These are phyloP conservation scores for Cydia splendana DNA, from an alignment of 1,140 invertebrate species.

Conservation along the genomic window DNA sequence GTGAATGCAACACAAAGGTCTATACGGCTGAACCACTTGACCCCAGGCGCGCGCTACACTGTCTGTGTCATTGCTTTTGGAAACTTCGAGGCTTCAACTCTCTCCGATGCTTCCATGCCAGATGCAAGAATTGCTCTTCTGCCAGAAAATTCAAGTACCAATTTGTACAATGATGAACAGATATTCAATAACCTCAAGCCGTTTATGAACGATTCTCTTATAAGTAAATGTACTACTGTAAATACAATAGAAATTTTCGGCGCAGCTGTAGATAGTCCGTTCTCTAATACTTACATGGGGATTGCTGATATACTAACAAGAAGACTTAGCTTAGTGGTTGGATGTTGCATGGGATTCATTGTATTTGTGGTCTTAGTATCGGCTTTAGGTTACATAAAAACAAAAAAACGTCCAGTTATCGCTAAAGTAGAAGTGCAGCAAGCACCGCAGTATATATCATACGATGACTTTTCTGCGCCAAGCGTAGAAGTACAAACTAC, in stretches of 20 bases:
- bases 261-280: conserved; percentile 82
- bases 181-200: conserved; percentile 80
- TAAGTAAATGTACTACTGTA: conserved; percentile 88
- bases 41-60: conserved; percentile 88
- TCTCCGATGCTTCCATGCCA: conserved; percentile 62
- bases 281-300: conserved; percentile 83
- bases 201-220: conserved; percentile 86
- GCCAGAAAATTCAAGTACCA: conserved; percentile 73
- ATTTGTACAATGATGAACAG: conserved; percentile 77
- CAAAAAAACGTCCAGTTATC: conserved; percentile 89
- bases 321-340: conserved; percentile 90
- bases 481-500: conserved; percentile 73
- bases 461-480: conserved; percentile 70
- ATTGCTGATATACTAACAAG: conserved; percentile 86
- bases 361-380: conserved; percentile 91
- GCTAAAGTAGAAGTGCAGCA: conserved; percentile 85
- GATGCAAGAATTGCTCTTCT: conserved; percentile 78
- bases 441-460: conserved; percentile 81
- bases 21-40: conserved; percentile 86
- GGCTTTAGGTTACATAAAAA: conserved; percentile 90
- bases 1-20: conserved; percentile 85
- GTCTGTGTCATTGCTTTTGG: conserved; percentile 92
- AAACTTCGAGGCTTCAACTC: conserved; percentile 81
- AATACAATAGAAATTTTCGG: conserved; percentile 87
- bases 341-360: conserved; percentile 91